A percentile compares a stretch with the other conserved stretches of the same genome.
These are phyloP conservation scores for Metellina segmentata DNA, from an alignment of 2,888 invertebrate species.

Conservation along the genomic window DNA sequence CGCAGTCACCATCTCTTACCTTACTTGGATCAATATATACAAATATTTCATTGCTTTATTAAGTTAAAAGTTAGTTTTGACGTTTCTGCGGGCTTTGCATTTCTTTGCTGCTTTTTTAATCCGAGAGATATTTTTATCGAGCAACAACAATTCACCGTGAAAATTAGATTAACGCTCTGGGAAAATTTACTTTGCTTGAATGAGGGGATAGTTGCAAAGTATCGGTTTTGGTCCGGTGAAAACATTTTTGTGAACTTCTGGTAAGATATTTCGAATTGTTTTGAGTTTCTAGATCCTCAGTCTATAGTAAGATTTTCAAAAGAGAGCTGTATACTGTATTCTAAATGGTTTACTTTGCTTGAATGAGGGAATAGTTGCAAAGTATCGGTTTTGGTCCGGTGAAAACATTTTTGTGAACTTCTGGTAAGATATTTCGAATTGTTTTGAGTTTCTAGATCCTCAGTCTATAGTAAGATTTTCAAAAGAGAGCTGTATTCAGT, in stretches of 20 bases:
- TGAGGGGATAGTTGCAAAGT: conserved; percentile 17
- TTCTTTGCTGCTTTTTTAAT: conserved; percentile 9
- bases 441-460: too few species aligned
- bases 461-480: too few species aligned
- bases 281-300: too few species aligned
- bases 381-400: background rate
- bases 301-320: too few species aligned
- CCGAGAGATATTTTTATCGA: conserved; percentile 39
- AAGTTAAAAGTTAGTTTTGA: conserved; percentile 49
- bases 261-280: too few species aligned
- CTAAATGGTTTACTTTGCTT: conserved; percentile 9
- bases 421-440: too few species aligned
- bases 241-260: too few species aligned
- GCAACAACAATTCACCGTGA: conserved; percentile 37
- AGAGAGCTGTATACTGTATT: too few species aligned
- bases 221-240: too few species aligned
- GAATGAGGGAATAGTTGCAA: conserved; percentile 11
- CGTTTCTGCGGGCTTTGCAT: conserved; percentile 25
- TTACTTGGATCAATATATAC: conserved; percentile 21
- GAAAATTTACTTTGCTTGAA: conserved; percentile 23
- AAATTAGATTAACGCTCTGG: conserved; percentile 46
- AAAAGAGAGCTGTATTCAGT: too few species aligned
- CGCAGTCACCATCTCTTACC: background rate
- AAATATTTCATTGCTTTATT: conserved; percentile 37
- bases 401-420: too few species aligned